Percentiles rank a stretch among this genome's conserved stretches.
phyloP scores from a whole-genome alignment of 2,797 vertebrate species.

The Cyclura pinguis region DNA sequence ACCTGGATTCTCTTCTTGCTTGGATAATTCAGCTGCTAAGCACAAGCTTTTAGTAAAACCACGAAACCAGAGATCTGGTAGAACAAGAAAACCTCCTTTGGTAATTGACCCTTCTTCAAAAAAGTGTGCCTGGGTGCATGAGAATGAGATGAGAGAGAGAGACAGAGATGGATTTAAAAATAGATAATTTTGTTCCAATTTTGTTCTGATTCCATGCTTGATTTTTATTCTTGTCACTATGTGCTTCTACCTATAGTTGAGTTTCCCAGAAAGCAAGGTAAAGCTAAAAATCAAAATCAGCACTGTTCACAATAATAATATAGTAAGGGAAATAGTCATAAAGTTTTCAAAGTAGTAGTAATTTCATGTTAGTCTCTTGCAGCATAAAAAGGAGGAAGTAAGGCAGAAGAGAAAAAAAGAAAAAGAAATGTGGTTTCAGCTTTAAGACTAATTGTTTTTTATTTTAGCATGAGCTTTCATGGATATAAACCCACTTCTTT shows the following conservation, averaged over 20 bases:
- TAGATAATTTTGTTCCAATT: constrained; percentile 27
- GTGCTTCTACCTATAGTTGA: background rate
- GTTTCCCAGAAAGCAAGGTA: background rate
- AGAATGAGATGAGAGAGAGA: background rate
- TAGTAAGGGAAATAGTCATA: too few species aligned
- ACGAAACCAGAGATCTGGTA: constrained; percentile 89
- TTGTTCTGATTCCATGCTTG: constrained; percentile 28
- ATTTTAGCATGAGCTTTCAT: too few species aligned
- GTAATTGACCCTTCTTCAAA: constrained; percentile 75
- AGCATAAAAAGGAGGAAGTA: too few species aligned
- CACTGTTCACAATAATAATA: too few species aligned
- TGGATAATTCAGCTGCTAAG: constrained; percentile 95
- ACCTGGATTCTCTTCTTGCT: constrained; percentile 82
- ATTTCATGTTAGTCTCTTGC: too few species aligned
- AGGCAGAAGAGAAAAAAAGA: too few species aligned
- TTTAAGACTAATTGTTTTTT: too few species aligned
- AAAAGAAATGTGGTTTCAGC: too few species aligned
- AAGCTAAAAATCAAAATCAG: background rate
- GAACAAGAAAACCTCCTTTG: constrained; percentile 80
- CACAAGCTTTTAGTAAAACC: constrained; percentile 95
- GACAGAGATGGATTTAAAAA: background rate
- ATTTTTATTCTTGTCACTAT: background rate
- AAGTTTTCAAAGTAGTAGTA: too few species aligned
- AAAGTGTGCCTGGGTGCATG: background rate
- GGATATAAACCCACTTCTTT: too few species aligned